Percentiles rank a stretch among this genome's conserved stretches.
These are phyloP conservation scores for Pseudococcus jackbeardsleyi DNA, from an alignment of 2,888 invertebrate genomes.

Conservation along the genomic window DNA sequence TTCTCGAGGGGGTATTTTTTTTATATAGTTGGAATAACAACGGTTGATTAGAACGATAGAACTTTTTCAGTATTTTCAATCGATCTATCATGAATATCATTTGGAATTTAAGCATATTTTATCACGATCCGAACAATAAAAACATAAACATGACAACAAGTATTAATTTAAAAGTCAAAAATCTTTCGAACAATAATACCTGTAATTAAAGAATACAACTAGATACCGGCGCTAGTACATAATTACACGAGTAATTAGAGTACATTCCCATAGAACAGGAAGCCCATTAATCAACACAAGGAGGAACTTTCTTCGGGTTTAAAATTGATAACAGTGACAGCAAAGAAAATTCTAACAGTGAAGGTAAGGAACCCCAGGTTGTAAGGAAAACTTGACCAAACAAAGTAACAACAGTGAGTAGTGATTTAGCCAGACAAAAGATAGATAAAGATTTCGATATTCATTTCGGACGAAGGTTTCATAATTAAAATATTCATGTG, in stretches of 20 bases:
- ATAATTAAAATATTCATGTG: neutral
- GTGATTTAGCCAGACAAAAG: neutral
- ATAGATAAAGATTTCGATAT: neutral
- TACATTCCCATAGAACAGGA: conserved; percentile 53
- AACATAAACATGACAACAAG: neutral
- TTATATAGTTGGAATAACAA: neutral
- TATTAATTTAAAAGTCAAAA: conserved; percentile 44
- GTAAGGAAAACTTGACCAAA: neutral
- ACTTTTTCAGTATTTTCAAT: neutral
- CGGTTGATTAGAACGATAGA: neutral
- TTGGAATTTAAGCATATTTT: neutral
- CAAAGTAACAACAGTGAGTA: neutral
- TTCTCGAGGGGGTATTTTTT: conserved; percentile 10
- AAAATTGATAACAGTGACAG: neutral
- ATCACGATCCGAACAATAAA: neutral
- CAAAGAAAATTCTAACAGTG: neutral
- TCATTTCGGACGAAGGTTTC: neutral
- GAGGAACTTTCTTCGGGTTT: conserved; percentile 4
- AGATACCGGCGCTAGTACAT: conserved; percentile 44
- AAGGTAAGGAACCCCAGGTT: neutral
- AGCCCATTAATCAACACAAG: conserved; percentile 24
- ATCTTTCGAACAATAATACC: conserved; percentile 39
- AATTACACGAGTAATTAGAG: conserved; percentile 57
- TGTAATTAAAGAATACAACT: conserved; percentile 52
- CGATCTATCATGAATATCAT: neutral